phyloP scores from a whole-genome alignment of 2,888 invertebrate species.

The Caenorhabditis auriculariae region DNA sequence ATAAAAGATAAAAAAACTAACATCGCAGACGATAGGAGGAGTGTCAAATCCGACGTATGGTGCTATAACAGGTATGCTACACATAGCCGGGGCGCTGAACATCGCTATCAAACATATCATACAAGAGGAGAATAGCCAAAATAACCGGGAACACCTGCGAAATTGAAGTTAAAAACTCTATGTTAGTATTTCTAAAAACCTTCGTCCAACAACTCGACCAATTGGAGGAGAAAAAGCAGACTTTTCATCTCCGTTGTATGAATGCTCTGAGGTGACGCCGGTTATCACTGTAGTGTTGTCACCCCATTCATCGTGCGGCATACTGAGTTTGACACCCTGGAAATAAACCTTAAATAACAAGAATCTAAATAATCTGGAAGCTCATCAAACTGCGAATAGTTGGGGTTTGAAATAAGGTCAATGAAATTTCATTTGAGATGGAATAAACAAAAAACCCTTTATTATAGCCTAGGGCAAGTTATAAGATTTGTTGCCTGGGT shows the following conservation, averaged over 20 bases:
- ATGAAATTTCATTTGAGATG: too few species aligned
- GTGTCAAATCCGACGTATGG: constrained; percentile 36
- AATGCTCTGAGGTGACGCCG: constrained; percentile 56
- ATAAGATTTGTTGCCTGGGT: too few species aligned
- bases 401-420: too few species aligned
- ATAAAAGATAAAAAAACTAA: constrained; percentile 18
- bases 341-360: too few species aligned
- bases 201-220: constrained; percentile 37
- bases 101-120: constrained; percentile 47
- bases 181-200: constrained; percentile 13
- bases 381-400: too few species aligned
- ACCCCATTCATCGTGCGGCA: constrained; percentile 51
- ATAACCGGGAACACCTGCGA: constrained; percentile 53
- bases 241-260: constrained; percentile 47
- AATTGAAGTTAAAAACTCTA: background rate
- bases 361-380: too few species aligned
- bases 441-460: too few species aligned
- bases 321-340: constrained; percentile 33
- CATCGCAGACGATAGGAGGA: constrained; percentile 51
- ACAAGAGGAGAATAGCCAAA: constrained; percentile 46
- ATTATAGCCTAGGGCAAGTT: too few species aligned
- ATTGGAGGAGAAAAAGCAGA: constrained; percentile 32
- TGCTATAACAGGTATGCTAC: constrained; percentile 44
- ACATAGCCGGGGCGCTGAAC: constrained; percentile 57
- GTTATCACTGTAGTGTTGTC: constrained; percentile 61